phyloP scores from a whole-genome alignment of 2,797 vertebrate genomes.

The Meda fulgida region DNA sequence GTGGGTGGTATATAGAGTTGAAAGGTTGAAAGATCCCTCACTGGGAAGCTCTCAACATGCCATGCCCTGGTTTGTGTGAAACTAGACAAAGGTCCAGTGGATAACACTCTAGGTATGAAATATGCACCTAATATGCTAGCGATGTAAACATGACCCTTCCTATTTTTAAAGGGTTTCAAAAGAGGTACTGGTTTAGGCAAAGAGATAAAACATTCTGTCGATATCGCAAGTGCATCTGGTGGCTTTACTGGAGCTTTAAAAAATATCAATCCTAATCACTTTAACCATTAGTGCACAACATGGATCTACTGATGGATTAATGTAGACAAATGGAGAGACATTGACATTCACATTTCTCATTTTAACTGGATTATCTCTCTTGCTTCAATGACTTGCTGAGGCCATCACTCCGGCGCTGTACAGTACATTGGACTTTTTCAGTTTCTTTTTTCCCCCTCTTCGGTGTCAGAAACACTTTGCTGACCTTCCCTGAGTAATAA shows the following conservation, averaged over 20 bases:
- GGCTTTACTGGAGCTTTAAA: slow-evolving; percentile 38
- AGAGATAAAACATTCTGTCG: slow-evolving; percentile 53
- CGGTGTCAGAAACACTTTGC: slow-evolving; percentile 39
- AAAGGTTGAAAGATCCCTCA: slow-evolving; percentile 31
- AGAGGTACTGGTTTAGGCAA: slow-evolving; percentile 9
- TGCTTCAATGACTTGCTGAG: slow-evolving; percentile 40
- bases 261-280: slow-evolving; percentile 60
- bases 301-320: slow-evolving; percentile 60
- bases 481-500: slow-evolving; percentile 50
- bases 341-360: slow-evolving; percentile 65
- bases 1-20: slow-evolving; percentile 37
- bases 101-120: slow-evolving; percentile 26
- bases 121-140: slow-evolving; percentile 59
- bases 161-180: slow-evolving; percentile 49
- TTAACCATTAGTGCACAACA: slow-evolving; percentile 58
- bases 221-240: slow-evolving; percentile 52
- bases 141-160: slow-evolving; percentile 53
- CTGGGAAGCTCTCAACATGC: slow-evolving; percentile 37
- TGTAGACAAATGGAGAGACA: slow-evolving; percentile 57
- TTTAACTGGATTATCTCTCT: slow-evolving; percentile 60
- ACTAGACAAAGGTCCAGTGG: slow-evolving; percentile 46
- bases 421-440: slow-evolving; percentile 29
- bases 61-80: slow-evolving; percentile 34
- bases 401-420: slow-evolving; percentile 25
- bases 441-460: not conserved